Evolutionary conservation across 2,797 vertebrate species (phyloP).

Genomic region (Hypotaenidia philippensis): DNA sequence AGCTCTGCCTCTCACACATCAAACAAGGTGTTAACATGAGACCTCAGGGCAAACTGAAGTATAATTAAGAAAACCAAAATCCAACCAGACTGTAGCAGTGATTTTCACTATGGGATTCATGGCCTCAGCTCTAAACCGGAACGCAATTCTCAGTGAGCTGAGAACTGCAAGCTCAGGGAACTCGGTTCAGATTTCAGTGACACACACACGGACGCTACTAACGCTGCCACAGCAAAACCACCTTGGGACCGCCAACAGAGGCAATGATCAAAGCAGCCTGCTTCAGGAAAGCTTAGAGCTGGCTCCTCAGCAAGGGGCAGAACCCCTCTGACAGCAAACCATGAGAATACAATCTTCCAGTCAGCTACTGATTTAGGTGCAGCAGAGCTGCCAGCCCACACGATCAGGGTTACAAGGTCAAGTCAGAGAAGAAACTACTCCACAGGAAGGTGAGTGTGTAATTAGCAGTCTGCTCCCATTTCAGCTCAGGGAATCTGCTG

Average conservation of each 20-base stretch:
- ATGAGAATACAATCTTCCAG: background rate
- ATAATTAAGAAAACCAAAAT: constrained; percentile 15
- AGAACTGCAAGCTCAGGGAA: background rate
- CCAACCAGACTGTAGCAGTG: background rate
- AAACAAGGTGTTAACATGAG: background rate
- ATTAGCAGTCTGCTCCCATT: background rate
- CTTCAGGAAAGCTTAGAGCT: background rate
- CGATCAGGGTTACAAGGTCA: background rate
- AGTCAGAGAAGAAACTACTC: background rate
- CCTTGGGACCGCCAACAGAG: background rate
- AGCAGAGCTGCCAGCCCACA: background rate
- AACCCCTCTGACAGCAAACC: background rate
- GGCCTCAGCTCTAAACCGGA: background rate
- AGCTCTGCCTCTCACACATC: background rate
- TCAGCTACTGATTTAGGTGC: background rate
- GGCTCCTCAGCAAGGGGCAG: background rate
- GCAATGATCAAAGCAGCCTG: background rate
- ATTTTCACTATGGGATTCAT: constrained; percentile 10
- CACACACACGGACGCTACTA: background rate
- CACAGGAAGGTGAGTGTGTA: background rate
- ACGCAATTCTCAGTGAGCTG: background rate
- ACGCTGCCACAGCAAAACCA: background rate
- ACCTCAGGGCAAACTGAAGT: background rate
- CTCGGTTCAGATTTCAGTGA: background rate
- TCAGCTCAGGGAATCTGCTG: background rate